A percentile compares a stretch with the other conserved stretches of the same genome.
Conservation (phyloP, 2,888 invertebrate genomes). For the Tetramorium bicarinatum region DNA sequence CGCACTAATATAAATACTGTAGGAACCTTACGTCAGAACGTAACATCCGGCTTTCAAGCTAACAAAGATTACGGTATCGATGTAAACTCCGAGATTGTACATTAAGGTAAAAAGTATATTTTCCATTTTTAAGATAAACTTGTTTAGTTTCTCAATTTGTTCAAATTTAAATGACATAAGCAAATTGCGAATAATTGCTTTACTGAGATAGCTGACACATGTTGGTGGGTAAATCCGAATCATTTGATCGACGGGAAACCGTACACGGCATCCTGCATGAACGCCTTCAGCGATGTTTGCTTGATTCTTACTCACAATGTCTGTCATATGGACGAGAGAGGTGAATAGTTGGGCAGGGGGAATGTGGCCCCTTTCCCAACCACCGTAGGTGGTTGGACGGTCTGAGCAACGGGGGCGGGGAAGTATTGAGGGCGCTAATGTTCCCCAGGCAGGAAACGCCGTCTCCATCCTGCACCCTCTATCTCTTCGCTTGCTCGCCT, state of each 20-base stretch:
- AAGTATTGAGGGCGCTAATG: slow-evolving; percentile 86
- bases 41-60: slow-evolving; percentile 2
- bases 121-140: neutral
- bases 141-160: neutral
- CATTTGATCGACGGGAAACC: slow-evolving; percentile 38
- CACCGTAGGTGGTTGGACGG: slow-evolving; percentile 59
- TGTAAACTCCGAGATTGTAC: neutral
- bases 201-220: neutral
- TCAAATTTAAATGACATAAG: neutral
- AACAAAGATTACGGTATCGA: neutral
- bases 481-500: slow-evolving; percentile 84
- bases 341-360: slow-evolving; percentile 68
- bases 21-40: slow-evolving; percentile 7
- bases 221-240: neutral
- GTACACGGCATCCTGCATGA: neutral
- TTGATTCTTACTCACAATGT: slow-evolving; percentile 67
- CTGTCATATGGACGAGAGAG: slow-evolving; percentile 74
- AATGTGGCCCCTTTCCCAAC: slow-evolving; percentile 64
- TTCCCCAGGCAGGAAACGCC: slow-evolving; percentile 86
- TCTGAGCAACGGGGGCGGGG: slow-evolving; percentile 68
- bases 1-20: slow-evolving; percentile 22
- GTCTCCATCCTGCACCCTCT: slow-evolving; percentile 85
- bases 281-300: slow-evolving; percentile 39
- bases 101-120: neutral
- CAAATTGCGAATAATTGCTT: neutral